Evolutionary conservation across 2,797 vertebrate species (phyloP).

Genomic region (Sarcoramphus papa): DNA sequence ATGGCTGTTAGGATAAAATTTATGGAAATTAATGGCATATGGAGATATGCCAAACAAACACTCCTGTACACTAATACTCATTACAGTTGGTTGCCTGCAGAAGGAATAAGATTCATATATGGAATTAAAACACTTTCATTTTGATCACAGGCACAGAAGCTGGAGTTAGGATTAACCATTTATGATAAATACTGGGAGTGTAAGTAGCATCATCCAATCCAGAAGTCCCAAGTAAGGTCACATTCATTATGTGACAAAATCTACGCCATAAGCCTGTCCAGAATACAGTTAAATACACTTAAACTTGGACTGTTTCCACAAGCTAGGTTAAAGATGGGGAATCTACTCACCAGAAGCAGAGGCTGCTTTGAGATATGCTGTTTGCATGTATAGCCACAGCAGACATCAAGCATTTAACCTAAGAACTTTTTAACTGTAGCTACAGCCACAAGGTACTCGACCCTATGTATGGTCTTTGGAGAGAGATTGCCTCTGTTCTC

Average conservation of each 20-base stretch:
- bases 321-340: neutral
- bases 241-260: neutral
- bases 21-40: neutral
- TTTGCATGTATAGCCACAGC: neutral
- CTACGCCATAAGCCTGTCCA: neutral
- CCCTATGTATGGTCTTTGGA: fast-evolving
- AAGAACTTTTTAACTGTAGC: neutral
- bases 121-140: neutral
- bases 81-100: neutral
- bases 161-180: neutral
- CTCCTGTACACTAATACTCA: neutral
- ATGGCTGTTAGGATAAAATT: neutral
- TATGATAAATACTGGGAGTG: neutral
- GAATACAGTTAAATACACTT: neutral
- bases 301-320: neutral
- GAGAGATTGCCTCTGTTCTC: neutral
- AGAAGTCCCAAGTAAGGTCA: neutral
- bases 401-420: neutral
- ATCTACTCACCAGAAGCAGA: neutral
- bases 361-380: neutral
- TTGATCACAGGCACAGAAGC: neutral
- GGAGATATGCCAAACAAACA: neutral
- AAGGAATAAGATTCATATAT: neutral
- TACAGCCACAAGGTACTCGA: neutral
- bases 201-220: neutral